A percentile compares a stretch with the other conserved stretches of the same genome.
phyloP scores from a whole-genome alignment of 2,113 vertebrate genomes.

The Megaptera novaeangliae region DNA sequence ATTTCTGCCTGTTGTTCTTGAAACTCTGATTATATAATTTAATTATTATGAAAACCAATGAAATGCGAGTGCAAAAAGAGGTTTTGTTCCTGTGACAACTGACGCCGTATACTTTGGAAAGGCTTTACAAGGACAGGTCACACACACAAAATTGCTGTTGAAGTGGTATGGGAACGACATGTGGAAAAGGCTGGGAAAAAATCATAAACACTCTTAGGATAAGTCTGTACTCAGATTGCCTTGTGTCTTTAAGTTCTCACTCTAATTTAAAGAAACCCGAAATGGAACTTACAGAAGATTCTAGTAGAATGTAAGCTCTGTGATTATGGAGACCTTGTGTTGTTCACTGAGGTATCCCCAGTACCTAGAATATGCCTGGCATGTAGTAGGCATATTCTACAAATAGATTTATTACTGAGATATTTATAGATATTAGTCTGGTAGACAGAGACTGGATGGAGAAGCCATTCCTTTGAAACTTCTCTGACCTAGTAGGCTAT shows the following conservation, averaged over 20 bases:
- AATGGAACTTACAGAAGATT: not conserved
- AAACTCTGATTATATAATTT: not conserved
- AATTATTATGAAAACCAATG: conserved; percentile 11
- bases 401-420: not conserved
- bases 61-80: not conserved
- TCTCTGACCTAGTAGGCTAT: not conserved
- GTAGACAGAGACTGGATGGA: not conserved
- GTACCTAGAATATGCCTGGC: not conserved
- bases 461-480: not conserved
- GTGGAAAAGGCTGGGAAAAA: not conserved
- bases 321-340: not conserved
- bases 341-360: not conserved
- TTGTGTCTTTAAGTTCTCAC: not conserved
- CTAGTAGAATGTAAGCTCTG: not conserved
- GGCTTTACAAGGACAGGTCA: not conserved
- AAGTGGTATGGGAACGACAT: not conserved
- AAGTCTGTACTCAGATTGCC: not conserved
- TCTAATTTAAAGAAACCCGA: not conserved
- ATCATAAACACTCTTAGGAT: not conserved
- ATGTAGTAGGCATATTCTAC: not conserved
- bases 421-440: not conserved
- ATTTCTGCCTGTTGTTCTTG: not conserved
- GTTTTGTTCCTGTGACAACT: not conserved
- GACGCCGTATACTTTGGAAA: not conserved
- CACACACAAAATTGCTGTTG: not conserved